Base-by-base conservation (phyloP, 2,888 invertebrate species). In the Epirrhoe alternata region DNA sequence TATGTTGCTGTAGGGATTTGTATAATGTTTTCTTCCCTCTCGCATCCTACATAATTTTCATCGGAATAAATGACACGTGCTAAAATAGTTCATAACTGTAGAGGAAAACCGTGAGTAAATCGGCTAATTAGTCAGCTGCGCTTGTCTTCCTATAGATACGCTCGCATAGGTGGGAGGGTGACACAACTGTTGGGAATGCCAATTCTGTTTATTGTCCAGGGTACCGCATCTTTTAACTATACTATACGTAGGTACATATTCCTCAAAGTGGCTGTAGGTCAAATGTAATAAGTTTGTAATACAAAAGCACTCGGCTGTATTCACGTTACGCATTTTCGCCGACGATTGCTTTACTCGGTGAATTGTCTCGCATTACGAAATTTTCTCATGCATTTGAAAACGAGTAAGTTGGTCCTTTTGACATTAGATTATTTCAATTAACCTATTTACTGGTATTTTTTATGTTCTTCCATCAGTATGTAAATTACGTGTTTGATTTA, bases 401-500 rank as follows among this genome's bases (percentile, higher is more conserved):
- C 17, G 8, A 8, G 17, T 7, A 17, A 16, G 17, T 30, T 2
- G n/a, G 17, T 42, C 24, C n/a, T 55, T 50, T 42, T n/a, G n/a
- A 47, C 12, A 12, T 42, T 12, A 42, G 10, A 42, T 42, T 42
- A 0, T 47, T 47, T 16, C 6, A 47, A 16, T 7, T 12, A 42
- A 10, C 38, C 35, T 14, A 33, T 6, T 16, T 53, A 53, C 31
- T 53, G 14, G 33, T 51, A 24, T 8, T 24, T n/a, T n/a, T 35
- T 14, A 35, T 31, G 50, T 17, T 51, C 17, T 56, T 56, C 30
- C 56, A 7, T 45, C 31, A 51, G 5, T n/a, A 61, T 57, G 42
- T 45, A 24, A 50, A 56, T 51, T 30, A 38, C 47, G 2, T 3
- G 54, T 49, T 49, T 64, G 58, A 54, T 64, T 64, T 59, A 54